A percentile compares a stretch with the other conserved stretches of the same genome.
Evolutionary conservation across 2,888 invertebrate species (phyloP).

Genomic region (Rhagonycha fulva): DNA sequence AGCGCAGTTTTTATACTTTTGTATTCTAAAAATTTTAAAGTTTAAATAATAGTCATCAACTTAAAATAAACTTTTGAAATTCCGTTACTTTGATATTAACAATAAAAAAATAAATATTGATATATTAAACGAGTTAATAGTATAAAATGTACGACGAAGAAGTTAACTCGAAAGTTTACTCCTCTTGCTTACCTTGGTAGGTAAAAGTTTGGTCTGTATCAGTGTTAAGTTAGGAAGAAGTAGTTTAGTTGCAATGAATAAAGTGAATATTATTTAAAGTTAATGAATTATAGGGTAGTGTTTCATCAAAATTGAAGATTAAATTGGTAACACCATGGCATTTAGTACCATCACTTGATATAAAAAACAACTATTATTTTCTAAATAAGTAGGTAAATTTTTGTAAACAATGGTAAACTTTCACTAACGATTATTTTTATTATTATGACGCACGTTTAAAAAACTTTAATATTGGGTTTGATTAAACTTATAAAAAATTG

Average conservation of each 20-base stretch:
- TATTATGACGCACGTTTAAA: not conserved
- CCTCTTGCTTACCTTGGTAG: conserved; percentile 10
- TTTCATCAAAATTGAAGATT: not conserved
- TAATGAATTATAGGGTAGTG: not conserved
- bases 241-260: not conserved
- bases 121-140: not conserved
- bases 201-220: conserved; percentile 9
- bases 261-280: not conserved
- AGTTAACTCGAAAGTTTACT: conserved; percentile 18
- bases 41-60: not conserved
- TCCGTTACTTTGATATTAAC: not conserved
- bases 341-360: not conserved
- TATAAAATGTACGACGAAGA: not conserved
- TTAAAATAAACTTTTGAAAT: not conserved
- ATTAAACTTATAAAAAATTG: not conserved
- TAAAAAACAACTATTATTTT: not conserved
- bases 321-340: not conserved
- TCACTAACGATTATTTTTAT: not conserved
- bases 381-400: not conserved
- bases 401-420: not conserved
- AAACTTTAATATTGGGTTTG: not conserved
- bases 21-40: not conserved
- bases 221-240: conserved; percentile 9
- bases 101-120: not conserved
- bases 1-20: not conserved